These are phyloP conservation scores for Drosophila borborema DNA, from an alignment of 2,888 invertebrate species.

Conservation along the genomic window DNA sequence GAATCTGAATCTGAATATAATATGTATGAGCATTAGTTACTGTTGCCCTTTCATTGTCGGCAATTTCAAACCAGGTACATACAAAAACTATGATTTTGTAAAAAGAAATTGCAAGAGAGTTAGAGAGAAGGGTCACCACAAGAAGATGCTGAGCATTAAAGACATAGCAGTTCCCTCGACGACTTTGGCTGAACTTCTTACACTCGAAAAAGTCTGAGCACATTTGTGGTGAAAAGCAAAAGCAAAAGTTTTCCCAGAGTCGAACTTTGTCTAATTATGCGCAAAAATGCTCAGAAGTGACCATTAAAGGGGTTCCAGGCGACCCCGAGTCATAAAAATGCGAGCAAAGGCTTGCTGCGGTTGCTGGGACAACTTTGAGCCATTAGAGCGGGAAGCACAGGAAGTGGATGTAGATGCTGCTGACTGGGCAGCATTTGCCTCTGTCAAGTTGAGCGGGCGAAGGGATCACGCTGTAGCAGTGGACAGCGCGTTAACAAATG, in stretches of 20 bases:
- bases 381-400: conserved; percentile 36
- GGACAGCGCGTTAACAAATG: conserved; percentile 56
- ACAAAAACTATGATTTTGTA: conserved; percentile 15
- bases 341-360: conserved; percentile 53
- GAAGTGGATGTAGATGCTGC: conserved; percentile 4
- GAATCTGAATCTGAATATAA: neutral
- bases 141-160: conserved; percentile 21
- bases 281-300: conserved; percentile 71
- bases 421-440: conserved; percentile 9
- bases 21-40: neutral
- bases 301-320: conserved; percentile 65
- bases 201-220: conserved; percentile 41
- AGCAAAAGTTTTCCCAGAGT: conserved; percentile 50
- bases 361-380: conserved; percentile 53
- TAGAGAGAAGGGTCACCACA: neutral
- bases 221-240: conserved; percentile 58
- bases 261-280: conserved; percentile 77
- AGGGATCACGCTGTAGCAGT: neutral
- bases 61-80: conserved; percentile 6
- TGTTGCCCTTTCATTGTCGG: neutral
- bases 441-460: neutral
- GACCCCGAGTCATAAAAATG: conserved; percentile 57
- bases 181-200: conserved; percentile 26
- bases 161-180: conserved; percentile 13
- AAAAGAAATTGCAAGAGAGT: no score